Percentiles rank a stretch among this genome's conserved stretches.
These are phyloP conservation scores for Drosophila testacea DNA, from an alignment of 2,888 invertebrate species.

Conservation along the genomic window DNA sequence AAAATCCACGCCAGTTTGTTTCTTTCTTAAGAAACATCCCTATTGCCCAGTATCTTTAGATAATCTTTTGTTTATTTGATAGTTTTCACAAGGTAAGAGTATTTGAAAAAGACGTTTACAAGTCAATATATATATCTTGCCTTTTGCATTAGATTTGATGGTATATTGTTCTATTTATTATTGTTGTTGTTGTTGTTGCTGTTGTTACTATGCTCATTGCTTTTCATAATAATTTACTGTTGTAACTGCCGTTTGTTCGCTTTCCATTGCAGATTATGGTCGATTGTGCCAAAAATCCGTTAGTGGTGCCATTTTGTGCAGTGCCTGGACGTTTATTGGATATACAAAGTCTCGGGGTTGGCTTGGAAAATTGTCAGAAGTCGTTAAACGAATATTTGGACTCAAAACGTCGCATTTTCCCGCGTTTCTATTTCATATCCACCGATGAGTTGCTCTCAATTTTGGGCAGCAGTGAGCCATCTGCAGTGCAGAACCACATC, in stretches of 20 bases:
- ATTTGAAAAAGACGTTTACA: conserved; percentile 4
- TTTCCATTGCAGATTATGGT: conserved; percentile 89
- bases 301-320: conserved; percentile 92
- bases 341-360: conserved; percentile 89
- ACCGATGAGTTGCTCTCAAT: conserved; percentile 96
- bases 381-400: conserved; percentile 96
- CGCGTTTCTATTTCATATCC: conserved; percentile 96
- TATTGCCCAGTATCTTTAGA: background rate
- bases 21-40: background rate
- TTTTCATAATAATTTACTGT: conserved; percentile 72
- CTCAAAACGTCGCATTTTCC: conserved; percentile 94
- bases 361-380: conserved; percentile 95
- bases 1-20: too few species aligned
- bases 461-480: conserved; percentile 93
- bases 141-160: conserved; percentile 50
- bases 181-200: conserved; percentile 43
- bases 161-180: conserved; percentile 33
- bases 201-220: conserved; percentile 52
- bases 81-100: conserved; percentile 15
- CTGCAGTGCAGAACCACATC: conserved; percentile 96
- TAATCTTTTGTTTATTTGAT: background rate
- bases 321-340: conserved; percentile 91
- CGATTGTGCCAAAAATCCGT: conserved; percentile 92
- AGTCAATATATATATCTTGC: conserved; percentile 10
- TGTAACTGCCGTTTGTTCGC: conserved; percentile 55